Conservation (phyloP, 2,113 vertebrate species). For the Bos javanicus region DNA sequence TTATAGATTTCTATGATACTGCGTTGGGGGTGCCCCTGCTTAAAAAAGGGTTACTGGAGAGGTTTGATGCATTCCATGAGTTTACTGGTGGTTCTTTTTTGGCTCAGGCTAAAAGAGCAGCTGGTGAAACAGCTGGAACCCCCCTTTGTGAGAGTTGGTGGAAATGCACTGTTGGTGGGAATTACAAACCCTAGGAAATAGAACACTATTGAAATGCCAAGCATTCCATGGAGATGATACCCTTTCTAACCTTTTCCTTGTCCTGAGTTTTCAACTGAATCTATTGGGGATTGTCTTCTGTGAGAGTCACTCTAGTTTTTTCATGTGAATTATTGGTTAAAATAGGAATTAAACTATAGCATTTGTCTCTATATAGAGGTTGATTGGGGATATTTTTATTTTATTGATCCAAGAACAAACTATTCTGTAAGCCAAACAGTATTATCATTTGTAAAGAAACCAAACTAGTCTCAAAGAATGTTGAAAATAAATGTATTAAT, state of each 20-base stretch:
- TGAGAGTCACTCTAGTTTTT: not conserved
- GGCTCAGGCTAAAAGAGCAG: constrained; percentile 37
- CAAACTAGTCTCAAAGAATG: not conserved
- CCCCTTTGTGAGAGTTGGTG: constrained; percentile 14
- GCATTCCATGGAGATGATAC: not conserved
- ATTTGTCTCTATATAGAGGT: not conserved
- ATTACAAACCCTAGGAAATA: not conserved
- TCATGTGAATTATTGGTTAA: not conserved
- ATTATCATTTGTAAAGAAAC: constrained; percentile 36
- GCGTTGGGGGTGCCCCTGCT: not conserved
- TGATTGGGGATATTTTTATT: constrained; percentile 4
- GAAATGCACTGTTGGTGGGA: constrained; percentile 4
- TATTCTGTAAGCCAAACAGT: not conserved
- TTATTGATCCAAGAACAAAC: constrained; percentile 1
- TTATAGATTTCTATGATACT: not conserved
- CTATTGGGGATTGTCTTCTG: not conserved
- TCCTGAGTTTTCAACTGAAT: not conserved
- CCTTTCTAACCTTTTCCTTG: not conserved
- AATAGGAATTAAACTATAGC: not conserved
- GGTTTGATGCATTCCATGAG: not conserved
- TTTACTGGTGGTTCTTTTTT: constrained; percentile 34
- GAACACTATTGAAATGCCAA: not conserved
- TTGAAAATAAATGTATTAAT: constrained; percentile 44
- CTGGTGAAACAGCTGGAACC: constrained; percentile 50
- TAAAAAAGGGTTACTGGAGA: not conserved